These are phyloP conservation scores for Melanargia galathea DNA, from an alignment of 2,888 invertebrate species.

Conservation along the genomic window DNA sequence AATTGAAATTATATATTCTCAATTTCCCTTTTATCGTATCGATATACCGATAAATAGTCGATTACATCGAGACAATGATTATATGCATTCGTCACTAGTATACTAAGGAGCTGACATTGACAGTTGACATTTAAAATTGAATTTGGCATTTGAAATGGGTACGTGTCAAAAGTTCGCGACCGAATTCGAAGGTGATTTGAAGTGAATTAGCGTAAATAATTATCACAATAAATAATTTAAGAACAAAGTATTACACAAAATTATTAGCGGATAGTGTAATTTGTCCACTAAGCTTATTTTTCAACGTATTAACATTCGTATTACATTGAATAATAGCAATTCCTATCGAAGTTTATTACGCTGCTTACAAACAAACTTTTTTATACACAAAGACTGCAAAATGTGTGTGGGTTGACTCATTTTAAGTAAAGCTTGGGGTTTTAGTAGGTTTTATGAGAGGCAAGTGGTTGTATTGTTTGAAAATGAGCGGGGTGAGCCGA, in stretches of 20 bases:
- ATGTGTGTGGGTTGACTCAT: slow-evolving; percentile 48
- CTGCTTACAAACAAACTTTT: slow-evolving; percentile 16
- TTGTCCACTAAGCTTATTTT: background rate
- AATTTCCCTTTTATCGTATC: background rate
- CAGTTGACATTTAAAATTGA: slow-evolving; percentile 37
- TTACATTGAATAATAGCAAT: background rate
- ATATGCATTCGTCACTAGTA: background rate
- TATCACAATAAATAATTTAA: slow-evolving; percentile 2
- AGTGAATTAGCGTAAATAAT: slow-evolving; percentile 30
- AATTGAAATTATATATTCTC: background rate
- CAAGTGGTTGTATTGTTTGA: slow-evolving; percentile 50
- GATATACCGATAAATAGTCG: background rate
- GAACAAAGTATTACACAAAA: slow-evolving; percentile 12
- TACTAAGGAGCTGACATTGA: slow-evolving; percentile 15
- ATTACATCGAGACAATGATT: background rate
- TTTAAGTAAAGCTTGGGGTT: slow-evolving; percentile 20
- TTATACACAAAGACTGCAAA: slow-evolving; percentile 40
- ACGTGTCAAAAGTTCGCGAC: slow-evolving; percentile 41
- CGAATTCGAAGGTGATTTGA: slow-evolving; percentile 19
- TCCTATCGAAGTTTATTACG: slow-evolving; percentile 1
- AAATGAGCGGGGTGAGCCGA: slow-evolving; percentile 81
- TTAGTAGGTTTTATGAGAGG: slow-evolving; percentile 45
- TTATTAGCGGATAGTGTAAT: background rate
- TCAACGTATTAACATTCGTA: background rate
- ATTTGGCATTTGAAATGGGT: slow-evolving; percentile 30